These are phyloP conservation scores for Rutilus rutilus DNA, from an alignment of 2,113 vertebrate species.

Conservation along the genomic window DNA sequence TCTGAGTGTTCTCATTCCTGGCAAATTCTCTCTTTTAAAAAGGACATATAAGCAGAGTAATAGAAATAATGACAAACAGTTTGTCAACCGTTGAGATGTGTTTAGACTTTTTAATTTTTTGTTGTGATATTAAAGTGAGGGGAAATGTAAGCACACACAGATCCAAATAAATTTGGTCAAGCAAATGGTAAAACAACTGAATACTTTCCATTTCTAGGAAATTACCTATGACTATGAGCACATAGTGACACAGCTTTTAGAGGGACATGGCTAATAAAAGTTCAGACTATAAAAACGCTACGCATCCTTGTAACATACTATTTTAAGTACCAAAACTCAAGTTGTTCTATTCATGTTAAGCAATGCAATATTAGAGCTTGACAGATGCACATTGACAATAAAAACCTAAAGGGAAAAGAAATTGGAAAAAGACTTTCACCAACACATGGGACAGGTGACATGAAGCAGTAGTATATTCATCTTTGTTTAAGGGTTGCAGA, in stretches of 20 bases:
- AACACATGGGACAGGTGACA: not conserved
- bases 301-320: constrained; percentile 49
- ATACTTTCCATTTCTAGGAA: constrained; percentile 25
- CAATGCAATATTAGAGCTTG: not conserved
- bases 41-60: constrained; percentile 11
- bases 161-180: constrained; percentile 33
- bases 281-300: constrained; percentile 13
- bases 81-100: constrained; percentile 3
- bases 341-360: constrained; percentile 5
- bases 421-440: not conserved
- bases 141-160: constrained; percentile 39
- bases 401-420: not conserved
- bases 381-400: not conserved
- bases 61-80: constrained; percentile 41
- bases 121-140: constrained; percentile 39
- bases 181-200: constrained; percentile 28
- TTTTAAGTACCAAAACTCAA: constrained; percentile 31
- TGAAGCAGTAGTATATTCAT: not conserved
- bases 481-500: not conserved
- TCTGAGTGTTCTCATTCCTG: constrained; percentile 13
- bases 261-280: not conserved
- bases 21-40: constrained; percentile 13
- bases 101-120: constrained; percentile 42
- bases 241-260: not conserved
- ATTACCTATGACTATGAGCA: constrained; percentile 15